phyloP scores from a whole-genome alignment of 1,140 invertebrate genomes.

The Stenopsyche tienmushanensis region DNA sequence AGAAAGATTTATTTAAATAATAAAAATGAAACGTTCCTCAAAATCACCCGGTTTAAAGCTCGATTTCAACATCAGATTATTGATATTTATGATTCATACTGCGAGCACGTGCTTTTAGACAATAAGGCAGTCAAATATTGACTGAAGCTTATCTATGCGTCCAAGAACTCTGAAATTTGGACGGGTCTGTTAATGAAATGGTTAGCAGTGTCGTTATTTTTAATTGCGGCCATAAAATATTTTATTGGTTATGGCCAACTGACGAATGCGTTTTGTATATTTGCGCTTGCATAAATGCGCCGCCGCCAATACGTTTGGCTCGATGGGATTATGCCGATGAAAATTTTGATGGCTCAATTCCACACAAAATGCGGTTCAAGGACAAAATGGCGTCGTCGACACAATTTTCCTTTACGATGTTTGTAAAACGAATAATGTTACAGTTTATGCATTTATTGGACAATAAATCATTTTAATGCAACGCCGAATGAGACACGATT shows the following conservation, averaged over 20 bases:
- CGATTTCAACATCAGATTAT: no score
- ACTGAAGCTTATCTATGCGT: no score
- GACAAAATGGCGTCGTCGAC: no score
- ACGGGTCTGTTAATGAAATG: conserved; percentile 31
- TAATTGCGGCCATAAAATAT: conserved; percentile 35
- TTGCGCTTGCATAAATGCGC: no score
- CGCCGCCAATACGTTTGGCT: neutral
- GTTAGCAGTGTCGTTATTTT: conserved; percentile 37
- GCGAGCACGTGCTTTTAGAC: no score
- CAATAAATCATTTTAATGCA: neutral
- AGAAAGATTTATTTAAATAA: no score
- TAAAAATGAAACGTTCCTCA: no score
- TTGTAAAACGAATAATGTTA: neutral
- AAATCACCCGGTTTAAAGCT: no score
- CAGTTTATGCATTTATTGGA: neutral
- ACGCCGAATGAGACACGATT: neutral
- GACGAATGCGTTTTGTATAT: neutral
- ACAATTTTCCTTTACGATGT: neutral
- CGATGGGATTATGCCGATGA: neutral
- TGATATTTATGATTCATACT: no score
- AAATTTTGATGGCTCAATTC: neutral
- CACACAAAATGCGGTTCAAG: conserved; percentile 16
- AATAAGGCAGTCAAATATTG: no score
- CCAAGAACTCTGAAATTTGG: no score
- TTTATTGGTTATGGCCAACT: conserved; percentile 19